phyloP scores from a whole-genome alignment of 2,797 vertebrate genomes.

The Pseudochaenichthys georgianus region DNA sequence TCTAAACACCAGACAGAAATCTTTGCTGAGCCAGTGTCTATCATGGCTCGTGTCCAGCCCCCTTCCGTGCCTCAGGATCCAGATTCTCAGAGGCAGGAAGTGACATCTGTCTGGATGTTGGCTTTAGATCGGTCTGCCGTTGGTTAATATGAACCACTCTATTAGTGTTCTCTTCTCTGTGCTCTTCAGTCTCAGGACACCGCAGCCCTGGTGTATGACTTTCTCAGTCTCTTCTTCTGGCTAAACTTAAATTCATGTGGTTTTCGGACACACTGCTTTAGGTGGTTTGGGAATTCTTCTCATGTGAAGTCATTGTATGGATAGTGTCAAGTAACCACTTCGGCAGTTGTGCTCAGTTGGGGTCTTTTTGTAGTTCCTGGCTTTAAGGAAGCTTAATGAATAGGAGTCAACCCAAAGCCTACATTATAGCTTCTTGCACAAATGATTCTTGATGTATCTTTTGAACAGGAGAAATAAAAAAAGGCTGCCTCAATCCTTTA shows the following conservation, averaged over 20 bases:
- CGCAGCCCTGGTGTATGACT: conserved; percentile 30
- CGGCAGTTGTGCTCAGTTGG: conserved; percentile 58
- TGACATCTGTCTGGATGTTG: conserved; percentile 59
- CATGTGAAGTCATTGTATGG: conserved; percentile 78
- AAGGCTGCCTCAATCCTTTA: conserved; percentile 36
- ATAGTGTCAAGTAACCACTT: conserved; percentile 78
- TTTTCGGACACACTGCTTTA: conserved; percentile 50
- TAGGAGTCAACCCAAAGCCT: conserved; percentile 54
- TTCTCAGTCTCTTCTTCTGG: conserved; percentile 48
- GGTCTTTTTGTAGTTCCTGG: conserved; percentile 48
- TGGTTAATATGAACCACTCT: conserved; percentile 49
- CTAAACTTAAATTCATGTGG: conserved; percentile 47
- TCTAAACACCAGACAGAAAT: conserved; percentile 42
- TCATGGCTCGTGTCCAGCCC: conserved; percentile 39
- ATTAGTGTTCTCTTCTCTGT: conserved; percentile 23
- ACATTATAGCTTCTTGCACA: conserved; percentile 70
- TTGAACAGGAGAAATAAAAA: conserved; percentile 38
- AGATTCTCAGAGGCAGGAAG: conserved; percentile 65
- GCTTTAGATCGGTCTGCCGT: conserved; percentile 54
- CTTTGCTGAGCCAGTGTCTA: conserved; percentile 50
- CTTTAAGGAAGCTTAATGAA: conserved; percentile 62
- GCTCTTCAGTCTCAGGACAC: conserved; percentile 25
- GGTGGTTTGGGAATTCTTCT: conserved; percentile 72
- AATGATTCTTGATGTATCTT: conserved; percentile 68
- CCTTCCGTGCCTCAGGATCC: conserved; percentile 35